Conservation (phyloP, 53 echinoderm and acorn worm species). For the Mesocentrotus franciscanus region DNA sequence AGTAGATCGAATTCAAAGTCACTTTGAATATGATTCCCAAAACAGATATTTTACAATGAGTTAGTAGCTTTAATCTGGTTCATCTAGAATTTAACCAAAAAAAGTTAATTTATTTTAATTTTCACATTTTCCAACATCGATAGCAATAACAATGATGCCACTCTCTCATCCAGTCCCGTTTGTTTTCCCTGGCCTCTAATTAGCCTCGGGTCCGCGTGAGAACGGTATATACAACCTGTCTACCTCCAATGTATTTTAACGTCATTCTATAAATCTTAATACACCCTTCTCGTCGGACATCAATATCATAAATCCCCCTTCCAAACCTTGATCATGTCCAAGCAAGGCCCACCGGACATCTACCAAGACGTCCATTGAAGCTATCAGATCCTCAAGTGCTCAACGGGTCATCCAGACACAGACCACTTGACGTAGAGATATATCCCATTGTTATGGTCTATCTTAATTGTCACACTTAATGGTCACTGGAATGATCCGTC, state of each 20-base stretch:
- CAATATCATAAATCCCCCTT: not conserved
- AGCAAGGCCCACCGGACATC: not conserved
- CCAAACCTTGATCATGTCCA: not conserved
- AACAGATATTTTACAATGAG: too few relatives aligned
- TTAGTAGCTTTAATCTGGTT: too few relatives aligned
- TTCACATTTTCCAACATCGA: not conserved
- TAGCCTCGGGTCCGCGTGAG: not conserved
- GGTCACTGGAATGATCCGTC: not conserved
- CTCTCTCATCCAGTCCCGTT: not conserved
- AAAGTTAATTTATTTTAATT: not conserved
- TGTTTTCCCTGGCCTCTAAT: not conserved
- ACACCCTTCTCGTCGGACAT: not conserved
- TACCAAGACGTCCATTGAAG: not conserved
- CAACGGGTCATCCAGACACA: not conserved
- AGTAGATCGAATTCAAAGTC: too few relatives aligned
- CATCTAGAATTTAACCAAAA: too few relatives aligned
- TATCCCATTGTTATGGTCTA: not conserved
- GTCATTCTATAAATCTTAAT: not conserved
- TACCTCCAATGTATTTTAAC: not conserved
- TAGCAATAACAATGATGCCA: not conserved
- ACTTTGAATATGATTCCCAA: too few relatives aligned
- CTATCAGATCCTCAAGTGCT: not conserved
- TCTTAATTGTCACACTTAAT: not conserved
- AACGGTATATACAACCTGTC: not conserved
- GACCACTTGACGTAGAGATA: constrained; percentile 11